These are phyloP conservation scores for Limosa lapponica DNA, from an alignment of 2,797 vertebrate species.

Conservation along the genomic window DNA sequence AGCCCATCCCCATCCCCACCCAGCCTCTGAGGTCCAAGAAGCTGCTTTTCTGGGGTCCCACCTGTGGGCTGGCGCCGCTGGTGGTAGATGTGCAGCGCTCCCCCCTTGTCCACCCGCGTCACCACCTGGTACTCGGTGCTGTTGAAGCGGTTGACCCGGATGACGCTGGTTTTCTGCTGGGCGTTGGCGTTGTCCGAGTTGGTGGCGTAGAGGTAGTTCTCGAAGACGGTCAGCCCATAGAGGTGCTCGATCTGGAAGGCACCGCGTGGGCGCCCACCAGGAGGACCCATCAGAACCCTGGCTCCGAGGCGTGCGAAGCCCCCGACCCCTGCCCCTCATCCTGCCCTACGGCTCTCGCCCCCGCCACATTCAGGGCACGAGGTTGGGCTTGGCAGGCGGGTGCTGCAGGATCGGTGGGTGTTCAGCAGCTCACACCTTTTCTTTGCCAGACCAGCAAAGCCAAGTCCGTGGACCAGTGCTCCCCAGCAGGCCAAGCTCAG, in stretches of 20 bases:
- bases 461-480: background rate
- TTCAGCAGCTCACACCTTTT: background rate
- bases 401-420: background rate
- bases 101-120: slow-evolving; percentile 92
- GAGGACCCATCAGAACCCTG: accelerated
- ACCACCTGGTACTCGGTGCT: slow-evolving; percentile 94
- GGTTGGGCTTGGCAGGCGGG: background rate
- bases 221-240: slow-evolving; percentile 94
- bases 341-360: accelerated
- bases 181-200: slow-evolving; percentile 95
- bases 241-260: slow-evolving; percentile 90
- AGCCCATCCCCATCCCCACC: background rate
- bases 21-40: background rate
- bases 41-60: slow-evolving; percentile 9
- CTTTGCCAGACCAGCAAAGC: background rate
- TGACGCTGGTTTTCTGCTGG: slow-evolving; percentile 96
- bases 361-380: accelerated
- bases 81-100: slow-evolving; percentile 95
- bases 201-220: slow-evolving; percentile 97
- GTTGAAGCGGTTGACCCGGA: slow-evolving; percentile 97
- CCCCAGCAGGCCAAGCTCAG: background rate
- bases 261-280: accelerated
- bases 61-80: slow-evolving; percentile 94
- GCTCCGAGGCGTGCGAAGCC: accelerated
- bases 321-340: accelerated